Conservation (phyloP, 23 tunicate genomes). For the Ascidia mentula region DNA sequence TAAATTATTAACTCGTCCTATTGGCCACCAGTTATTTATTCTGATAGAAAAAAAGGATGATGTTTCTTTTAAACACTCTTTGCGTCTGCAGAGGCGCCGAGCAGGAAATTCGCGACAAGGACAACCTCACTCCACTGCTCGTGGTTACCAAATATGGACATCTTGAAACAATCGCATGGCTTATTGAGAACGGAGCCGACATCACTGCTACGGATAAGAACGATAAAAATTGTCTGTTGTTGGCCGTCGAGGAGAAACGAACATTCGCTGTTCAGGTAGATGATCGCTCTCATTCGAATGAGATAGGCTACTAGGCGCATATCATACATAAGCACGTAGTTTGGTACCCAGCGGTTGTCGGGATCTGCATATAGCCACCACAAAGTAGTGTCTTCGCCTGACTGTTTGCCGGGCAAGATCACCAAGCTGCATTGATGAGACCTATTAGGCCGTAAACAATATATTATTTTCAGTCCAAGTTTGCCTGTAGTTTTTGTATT, state of each 20-base stretch:
- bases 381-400: too few species aligned
- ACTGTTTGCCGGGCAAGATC: too few species aligned
- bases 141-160: conserved; percentile 76
- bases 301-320: too few species aligned
- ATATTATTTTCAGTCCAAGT: neutral
- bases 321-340: too few species aligned
- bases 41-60: neutral
- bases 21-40: neutral
- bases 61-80: too few species aligned
- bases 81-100: conserved; percentile 48
- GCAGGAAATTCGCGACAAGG: conserved; percentile 83
- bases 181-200: conserved; percentile 84
- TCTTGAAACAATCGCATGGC: conserved; percentile 69
- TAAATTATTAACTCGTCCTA: neutral
- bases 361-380: too few species aligned
- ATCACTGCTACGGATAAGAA: conserved; percentile 80
- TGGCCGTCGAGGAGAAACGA: conserved; percentile 82
- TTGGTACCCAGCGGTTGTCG: too few species aligned
- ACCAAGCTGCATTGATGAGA: too few species aligned
- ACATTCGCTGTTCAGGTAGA: conserved; percentile 66
- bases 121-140: conserved; percentile 72
- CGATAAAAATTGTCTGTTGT: conserved; percentile 74
- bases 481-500: neutral
- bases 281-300: neutral
- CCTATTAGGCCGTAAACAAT: too few species aligned